phyloP scores from a whole-genome alignment of 2,113 vertebrate species.

The Steatornis caripensis region DNA sequence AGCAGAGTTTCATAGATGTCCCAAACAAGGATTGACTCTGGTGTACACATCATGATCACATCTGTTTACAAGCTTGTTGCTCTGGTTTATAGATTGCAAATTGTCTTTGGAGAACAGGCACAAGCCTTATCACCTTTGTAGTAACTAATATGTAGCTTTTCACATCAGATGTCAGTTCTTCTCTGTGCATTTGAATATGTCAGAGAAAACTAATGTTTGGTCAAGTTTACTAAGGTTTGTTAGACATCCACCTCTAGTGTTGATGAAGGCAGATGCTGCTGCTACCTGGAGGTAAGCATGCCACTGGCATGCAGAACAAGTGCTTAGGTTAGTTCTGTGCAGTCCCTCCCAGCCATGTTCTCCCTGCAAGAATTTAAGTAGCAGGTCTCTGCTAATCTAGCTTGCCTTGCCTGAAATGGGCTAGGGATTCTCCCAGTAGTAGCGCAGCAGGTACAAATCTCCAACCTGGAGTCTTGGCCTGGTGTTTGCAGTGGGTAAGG shows the following conservation, averaged over 20 bases:
- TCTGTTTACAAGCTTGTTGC: not conserved
- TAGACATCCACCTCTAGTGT: not conserved
- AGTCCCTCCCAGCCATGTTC: not conserved
- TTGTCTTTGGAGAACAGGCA: not conserved
- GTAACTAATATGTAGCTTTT: not conserved
- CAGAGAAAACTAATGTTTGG: not conserved
- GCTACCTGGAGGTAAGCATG: not conserved
- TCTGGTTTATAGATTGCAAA: not conserved
- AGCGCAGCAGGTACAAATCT: not conserved
- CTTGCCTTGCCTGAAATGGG: not conserved
- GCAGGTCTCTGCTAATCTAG: not conserved
- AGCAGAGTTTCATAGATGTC: not conserved
- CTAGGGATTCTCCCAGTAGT: not conserved
- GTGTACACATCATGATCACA: not conserved
- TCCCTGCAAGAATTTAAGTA: not conserved
- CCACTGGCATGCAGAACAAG: not conserved
- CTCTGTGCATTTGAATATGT: not conserved
- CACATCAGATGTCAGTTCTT: not conserved
- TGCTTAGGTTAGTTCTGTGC: not conserved
- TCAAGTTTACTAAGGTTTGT: not conserved
- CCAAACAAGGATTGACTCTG: not conserved
- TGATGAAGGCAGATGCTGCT: not conserved
- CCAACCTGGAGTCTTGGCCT: not conserved
- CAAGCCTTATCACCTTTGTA: not conserved
- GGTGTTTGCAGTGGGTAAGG: not conserved